A percentile compares a stretch with the other conserved stretches of the same genome.
phyloP scores from a whole-genome alignment of 2,888 invertebrate genomes.

The Mechanitis mazaeus region DNA sequence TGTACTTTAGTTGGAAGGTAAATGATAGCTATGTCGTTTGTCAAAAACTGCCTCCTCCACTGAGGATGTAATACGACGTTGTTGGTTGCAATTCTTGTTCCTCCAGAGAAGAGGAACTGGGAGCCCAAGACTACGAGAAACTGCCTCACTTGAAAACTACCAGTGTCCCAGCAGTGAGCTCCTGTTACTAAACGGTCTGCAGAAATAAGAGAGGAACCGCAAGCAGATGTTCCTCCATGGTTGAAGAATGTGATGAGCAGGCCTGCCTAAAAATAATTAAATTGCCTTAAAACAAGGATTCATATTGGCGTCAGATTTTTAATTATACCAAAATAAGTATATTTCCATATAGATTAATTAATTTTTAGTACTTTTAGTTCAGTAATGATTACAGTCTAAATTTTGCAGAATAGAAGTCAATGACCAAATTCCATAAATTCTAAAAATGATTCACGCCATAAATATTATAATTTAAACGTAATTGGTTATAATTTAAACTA shows the following conservation, averaged over 20 bases:
- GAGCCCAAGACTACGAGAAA: slow-evolving; percentile 50
- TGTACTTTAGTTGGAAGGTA: slow-evolving; percentile 38
- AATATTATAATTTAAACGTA: too few relatives aligned
- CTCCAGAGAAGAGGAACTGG: slow-evolving; percentile 44
- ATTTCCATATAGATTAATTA: too few relatives aligned
- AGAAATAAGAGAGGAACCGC: slow-evolving; percentile 46
- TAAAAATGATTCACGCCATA: too few relatives aligned
- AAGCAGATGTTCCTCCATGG: slow-evolving; percentile 42
- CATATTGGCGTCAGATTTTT: background rate
- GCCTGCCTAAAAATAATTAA: slow-evolving; percentile 40
- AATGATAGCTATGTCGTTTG: slow-evolving; percentile 52
- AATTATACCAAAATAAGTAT: too few relatives aligned
- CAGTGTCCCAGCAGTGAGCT: slow-evolving; percentile 57
- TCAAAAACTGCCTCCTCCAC: slow-evolving; percentile 34
- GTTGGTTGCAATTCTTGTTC: slow-evolving; percentile 42
- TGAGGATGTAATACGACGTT: slow-evolving; percentile 45
- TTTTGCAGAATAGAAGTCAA: too few relatives aligned
- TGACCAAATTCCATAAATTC: too few relatives aligned
- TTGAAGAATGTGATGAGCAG: slow-evolving; percentile 44
- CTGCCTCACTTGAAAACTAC: slow-evolving; percentile 38
- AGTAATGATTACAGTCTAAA: too few relatives aligned
- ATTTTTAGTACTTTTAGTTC: too few relatives aligned
- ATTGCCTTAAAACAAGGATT: slow-evolving; percentile 12
- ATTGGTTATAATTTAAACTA: too few relatives aligned
- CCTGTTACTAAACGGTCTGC: slow-evolving; percentile 47